These are phyloP conservation scores for Busseola fusca DNA, from an alignment of 2,888 invertebrate species.

Conservation along the genomic window DNA sequence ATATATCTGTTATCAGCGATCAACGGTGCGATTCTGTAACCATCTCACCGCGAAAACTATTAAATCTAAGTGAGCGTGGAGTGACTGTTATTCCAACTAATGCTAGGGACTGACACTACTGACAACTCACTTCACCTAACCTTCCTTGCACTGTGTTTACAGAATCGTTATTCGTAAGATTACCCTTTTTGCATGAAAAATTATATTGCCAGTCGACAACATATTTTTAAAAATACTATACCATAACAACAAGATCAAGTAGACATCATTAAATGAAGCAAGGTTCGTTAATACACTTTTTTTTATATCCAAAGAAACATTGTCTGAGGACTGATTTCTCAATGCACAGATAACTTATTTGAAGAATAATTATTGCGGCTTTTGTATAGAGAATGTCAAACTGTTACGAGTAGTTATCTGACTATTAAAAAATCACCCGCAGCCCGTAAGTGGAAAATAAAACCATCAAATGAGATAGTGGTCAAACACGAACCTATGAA, in stretches of 20 bases:
- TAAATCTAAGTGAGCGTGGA: too few relatives aligned
- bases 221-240: neutral
- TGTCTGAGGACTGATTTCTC: neutral
- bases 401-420: neutral
- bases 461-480: neutral
- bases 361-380: neutral
- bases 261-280: neutral
- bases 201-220: neutral
- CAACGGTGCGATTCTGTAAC: too few relatives aligned
- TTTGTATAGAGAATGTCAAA: neutral
- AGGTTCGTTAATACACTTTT: neutral
- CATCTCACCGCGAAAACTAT: too few relatives aligned
- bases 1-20: neutral
- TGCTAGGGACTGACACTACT: too few relatives aligned
- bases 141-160: too few relatives aligned
- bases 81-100: too few relatives aligned
- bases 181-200: neutral
- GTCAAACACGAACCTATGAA: neutral
- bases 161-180: too few relatives aligned
- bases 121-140: too few relatives aligned
- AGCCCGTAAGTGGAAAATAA: neutral
- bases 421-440: neutral
- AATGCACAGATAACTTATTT: neutral
- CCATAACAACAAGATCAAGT: neutral
- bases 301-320: neutral